Percentiles rank a stretch among this genome's conserved stretches.
phyloP scores from a whole-genome alignment of 2,797 vertebrate genomes.

The Neostethus bicornis region DNA sequence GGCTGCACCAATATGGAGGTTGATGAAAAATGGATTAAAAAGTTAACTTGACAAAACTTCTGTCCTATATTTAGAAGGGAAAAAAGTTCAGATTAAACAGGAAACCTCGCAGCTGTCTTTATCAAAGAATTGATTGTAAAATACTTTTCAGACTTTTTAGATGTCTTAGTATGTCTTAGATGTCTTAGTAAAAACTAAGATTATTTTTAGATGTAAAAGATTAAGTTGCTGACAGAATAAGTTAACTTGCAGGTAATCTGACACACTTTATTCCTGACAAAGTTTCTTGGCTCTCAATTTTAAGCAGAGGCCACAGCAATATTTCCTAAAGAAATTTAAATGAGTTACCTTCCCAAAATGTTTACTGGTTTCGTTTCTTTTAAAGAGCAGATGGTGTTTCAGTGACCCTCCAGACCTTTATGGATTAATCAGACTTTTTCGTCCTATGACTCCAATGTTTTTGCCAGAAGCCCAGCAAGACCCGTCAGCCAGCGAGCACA shows the following conservation, averaged over 20 bases:
- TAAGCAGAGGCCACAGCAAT: constrained; percentile 3
- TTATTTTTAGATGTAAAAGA: no score
- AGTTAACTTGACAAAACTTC: neutral
- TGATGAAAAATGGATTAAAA: neutral
- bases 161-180: no score
- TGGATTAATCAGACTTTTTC: constrained; percentile 63
- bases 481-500: constrained; percentile 51
- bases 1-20: neutral
- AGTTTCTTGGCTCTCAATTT: neutral
- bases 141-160: no score
- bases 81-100: constrained; percentile 1
- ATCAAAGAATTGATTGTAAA: neutral
- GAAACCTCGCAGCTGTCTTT: neutral
- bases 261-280: neutral
- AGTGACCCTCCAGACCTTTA: constrained; percentile 34
- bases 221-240: neutral
- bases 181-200: no score
- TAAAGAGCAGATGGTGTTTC: constrained; percentile 14
- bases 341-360: constrained; percentile 14
- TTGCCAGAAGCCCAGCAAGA: constrained; percentile 45
- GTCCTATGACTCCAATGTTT: constrained; percentile 50
- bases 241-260: neutral
- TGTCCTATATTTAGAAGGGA: neutral
- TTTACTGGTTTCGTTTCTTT: constrained; percentile 30
- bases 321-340: constrained; percentile 9